These are phyloP conservation scores for Cyprinodon brontotheroides DNA, from an alignment of 2,113 vertebrate genomes.

Conservation along the genomic window DNA sequence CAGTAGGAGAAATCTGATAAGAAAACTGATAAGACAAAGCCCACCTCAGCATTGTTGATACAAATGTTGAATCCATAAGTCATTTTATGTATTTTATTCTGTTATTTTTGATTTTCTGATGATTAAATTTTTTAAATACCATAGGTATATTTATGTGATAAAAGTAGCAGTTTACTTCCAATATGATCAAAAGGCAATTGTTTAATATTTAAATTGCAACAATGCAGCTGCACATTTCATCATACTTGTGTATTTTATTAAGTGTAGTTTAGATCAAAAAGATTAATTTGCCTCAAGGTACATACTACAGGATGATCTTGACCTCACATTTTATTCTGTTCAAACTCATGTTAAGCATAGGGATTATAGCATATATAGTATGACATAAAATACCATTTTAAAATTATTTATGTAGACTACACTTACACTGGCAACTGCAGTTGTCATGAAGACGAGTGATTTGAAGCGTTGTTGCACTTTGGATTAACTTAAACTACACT, in stretches of 20 bases:
- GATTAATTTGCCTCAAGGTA: too few species aligned
- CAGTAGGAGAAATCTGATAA: constrained; percentile 55
- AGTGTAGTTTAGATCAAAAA: too few species aligned
- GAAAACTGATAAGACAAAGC: constrained; percentile 63
- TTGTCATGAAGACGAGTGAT: too few species aligned
- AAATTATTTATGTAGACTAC: too few species aligned
- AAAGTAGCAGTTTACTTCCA: constrained; percentile 17
- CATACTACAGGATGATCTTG: too few species aligned
- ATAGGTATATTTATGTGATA: constrained; percentile 7
- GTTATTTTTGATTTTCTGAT: constrained; percentile 29
- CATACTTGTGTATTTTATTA: not conserved
- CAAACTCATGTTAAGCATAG: too few species aligned
- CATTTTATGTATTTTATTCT: constrained; percentile 17
- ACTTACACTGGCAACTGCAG: too few species aligned
- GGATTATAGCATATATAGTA: too few species aligned
- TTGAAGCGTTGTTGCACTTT: too few species aligned
- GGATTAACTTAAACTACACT: too few species aligned
- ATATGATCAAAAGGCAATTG: constrained; percentile 24
- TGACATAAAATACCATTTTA: too few species aligned
- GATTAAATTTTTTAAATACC: constrained; percentile 10
- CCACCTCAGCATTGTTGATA: constrained; percentile 54
- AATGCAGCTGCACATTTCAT: not conserved
- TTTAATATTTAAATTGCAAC: constrained; percentile 12
- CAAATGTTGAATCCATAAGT: constrained; percentile 62
- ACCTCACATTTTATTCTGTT: too few species aligned